Base-by-base conservation (phyloP, 2,113 vertebrate species). In the Symphodus melops region DNA sequence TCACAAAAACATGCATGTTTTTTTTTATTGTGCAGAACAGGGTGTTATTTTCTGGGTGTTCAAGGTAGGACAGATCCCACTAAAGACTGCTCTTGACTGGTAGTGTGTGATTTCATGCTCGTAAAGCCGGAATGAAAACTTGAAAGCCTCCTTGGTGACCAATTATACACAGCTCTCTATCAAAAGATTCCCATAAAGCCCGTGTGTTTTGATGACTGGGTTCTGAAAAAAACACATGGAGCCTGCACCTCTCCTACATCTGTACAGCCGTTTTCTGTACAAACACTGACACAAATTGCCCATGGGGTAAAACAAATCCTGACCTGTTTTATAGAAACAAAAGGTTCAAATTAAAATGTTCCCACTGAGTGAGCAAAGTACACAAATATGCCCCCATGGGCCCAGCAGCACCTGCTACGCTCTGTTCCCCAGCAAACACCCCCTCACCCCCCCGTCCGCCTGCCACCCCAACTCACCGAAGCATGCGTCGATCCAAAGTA, bases 321-420 rank as follows among this genome's bases (percentile, higher is more conserved):
- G 89, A 91, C 86, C 88, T 83, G 86, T 88, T 91, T 92, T 91
- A 91, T 83, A 82, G 84, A 88, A 92, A 89, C 78, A 90, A 85
- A 87, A 73, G 84, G 78, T 82, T 90, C 88, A 91, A 90, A 93
- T 92, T 92, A 89, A 93, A 91, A 92, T 87, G 86, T 91, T 92
- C 86, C 91, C 82, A 88, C 64, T 85, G 82, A 93, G 82, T 85
- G 88, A 92, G 86, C 89, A 89, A 72, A 81, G 86, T 58, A 73
- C 85, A 87, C 82, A 88, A 87, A 89, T 83, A 77, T 76, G 75
- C 68, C 84, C 80, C 72, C 64, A 56, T 71, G 88, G 84, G 85
- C 75, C 75, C 71, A 62, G 62, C 83, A 68, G 87, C 89, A 90
- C 88, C 89, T 92, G 92, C 85, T 88, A 81, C 23, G 75, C 71